phyloP scores from a whole-genome alignment of 1,140 invertebrate species.

The Drosophila triauraria region DNA sequence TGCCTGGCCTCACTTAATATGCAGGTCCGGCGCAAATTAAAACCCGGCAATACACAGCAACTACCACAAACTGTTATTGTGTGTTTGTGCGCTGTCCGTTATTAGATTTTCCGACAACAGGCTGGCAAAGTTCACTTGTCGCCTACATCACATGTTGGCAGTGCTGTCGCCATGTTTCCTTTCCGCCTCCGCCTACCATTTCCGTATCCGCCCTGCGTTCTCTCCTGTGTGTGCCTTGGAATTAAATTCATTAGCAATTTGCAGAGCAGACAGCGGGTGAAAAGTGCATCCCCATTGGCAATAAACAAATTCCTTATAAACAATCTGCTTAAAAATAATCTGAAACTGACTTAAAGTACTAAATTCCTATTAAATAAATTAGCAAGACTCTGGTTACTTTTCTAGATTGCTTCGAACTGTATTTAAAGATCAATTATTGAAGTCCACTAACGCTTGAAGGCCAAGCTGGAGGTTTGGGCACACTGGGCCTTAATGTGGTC shows the following conservation, averaged over 20 bases:
- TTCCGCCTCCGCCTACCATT: background rate
- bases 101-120: constrained; percentile 72
- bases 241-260: constrained; percentile 61
- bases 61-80: constrained; percentile 61
- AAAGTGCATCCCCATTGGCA: constrained; percentile 23
- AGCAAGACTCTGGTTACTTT: background rate
- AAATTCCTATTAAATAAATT: background rate
- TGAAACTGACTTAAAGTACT: too few relatives aligned
- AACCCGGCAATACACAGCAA: constrained; percentile 47
- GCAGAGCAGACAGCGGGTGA: constrained; percentile 22
- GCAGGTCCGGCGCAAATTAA: constrained; percentile 73
- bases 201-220: background rate
- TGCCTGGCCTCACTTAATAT: constrained; percentile 60
- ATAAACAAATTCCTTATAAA: background rate
- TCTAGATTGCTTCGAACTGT: background rate
- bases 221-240: constrained; percentile 6
- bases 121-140: constrained; percentile 69
- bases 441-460: background rate
- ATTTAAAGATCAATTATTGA: background rate
- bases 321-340: background rate
- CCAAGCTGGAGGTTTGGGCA: background rate
- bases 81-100: constrained; percentile 60
- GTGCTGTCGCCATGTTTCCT: constrained; percentile 33
- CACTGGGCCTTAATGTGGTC: constrained; percentile 4
- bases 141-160: constrained; percentile 43